phyloP scores from a whole-genome alignment of 2,113 vertebrate species.

The Atractosteus spatula region DNA sequence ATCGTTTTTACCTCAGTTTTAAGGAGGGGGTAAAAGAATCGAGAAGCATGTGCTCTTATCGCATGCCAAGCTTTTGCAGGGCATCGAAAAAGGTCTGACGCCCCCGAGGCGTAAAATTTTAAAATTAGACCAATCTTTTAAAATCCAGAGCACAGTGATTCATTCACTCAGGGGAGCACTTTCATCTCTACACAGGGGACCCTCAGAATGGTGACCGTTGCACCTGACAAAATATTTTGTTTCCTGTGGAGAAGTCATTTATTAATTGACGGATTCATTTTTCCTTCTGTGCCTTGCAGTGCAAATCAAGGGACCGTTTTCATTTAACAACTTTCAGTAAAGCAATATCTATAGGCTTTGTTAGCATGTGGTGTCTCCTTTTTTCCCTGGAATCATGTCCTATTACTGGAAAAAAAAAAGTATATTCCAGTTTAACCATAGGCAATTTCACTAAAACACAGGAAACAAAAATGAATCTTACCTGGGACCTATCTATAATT shows the following conservation, averaged over 20 bases:
- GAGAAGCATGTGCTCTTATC: no score
- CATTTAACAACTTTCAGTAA: no score
- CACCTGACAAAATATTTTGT: conserved; percentile 67
- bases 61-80: no score
- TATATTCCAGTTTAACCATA: conserved; percentile 53
- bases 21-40: no score
- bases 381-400: neutral
- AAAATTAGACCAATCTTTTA: no score
- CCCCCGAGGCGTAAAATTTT: no score
- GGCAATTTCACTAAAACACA: conserved; percentile 68
- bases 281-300: no score
- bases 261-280: neutral
- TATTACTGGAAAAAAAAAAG: conserved; percentile 19
- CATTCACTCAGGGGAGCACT: conserved; percentile 67
- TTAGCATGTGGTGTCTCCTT: neutral
- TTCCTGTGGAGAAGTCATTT: conserved; percentile 64
- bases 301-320: no score
- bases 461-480: conserved; percentile 94
- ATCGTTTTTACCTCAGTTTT: no score
- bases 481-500: conserved; percentile 78
- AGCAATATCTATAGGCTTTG: no score
- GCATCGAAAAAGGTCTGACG: no score
- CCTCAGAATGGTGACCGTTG: conserved; percentile 58
- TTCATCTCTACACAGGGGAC: conserved; percentile 54
- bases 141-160: conserved; percentile 24